These are phyloP conservation scores for Podarcis lilfordi DNA, from an alignment of 2,797 vertebrate species.

Conservation along the genomic window DNA sequence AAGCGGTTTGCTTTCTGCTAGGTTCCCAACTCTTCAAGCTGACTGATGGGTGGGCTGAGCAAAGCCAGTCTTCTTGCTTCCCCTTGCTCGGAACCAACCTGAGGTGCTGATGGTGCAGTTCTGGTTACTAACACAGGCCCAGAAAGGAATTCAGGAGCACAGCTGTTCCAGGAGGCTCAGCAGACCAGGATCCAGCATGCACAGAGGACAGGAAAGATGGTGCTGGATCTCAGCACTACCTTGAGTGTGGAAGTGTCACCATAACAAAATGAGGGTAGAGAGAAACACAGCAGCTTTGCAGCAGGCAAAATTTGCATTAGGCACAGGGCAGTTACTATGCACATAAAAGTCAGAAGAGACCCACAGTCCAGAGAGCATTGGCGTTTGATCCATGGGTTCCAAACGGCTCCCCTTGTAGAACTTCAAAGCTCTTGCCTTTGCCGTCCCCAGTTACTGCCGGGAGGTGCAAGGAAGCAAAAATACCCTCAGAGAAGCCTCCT, in stretches of 20 bases:
- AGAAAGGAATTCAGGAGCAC: neutral
- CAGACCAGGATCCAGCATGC: neutral
- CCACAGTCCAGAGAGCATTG: no score
- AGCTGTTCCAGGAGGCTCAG: neutral
- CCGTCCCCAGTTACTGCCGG: no score
- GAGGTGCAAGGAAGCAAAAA: no score
- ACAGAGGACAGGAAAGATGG: neutral
- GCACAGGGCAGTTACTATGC: neutral
- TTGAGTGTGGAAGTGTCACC: neutral
- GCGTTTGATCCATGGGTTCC: neutral
- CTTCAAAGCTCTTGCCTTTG: accelerated
- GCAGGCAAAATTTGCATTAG: neutral
- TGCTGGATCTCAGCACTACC: no score
- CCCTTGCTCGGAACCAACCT: neutral
- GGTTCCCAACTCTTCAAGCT: no score
- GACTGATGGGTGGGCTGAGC: neutral
- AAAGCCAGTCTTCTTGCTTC: neutral
- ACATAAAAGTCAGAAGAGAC: neutral
- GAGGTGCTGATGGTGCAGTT: neutral
- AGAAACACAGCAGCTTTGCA: accelerated
- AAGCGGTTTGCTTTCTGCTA: no score
- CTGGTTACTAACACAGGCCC: neutral
- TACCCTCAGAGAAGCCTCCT: conserved; percentile 43
- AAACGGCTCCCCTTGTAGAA: neutral
- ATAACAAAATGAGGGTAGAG: neutral